Base-by-base conservation (phyloP, 2,113 vertebrate genomes). In the Chloroceryle aenea region DNA sequence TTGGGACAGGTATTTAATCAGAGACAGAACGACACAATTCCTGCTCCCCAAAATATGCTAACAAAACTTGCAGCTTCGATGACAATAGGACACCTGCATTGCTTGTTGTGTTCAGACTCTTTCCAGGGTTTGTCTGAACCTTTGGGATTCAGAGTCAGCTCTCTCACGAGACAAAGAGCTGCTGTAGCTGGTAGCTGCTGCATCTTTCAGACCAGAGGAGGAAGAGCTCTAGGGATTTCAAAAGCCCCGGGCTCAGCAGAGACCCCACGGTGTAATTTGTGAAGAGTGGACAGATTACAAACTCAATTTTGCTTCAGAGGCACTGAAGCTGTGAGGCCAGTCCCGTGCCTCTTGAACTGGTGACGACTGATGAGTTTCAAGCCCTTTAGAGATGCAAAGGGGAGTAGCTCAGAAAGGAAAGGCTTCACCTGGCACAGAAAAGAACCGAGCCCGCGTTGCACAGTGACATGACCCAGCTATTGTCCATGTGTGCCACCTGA, bases 271-370 rank as follows among this genome's bases (percentile, higher is more conserved):
- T 76, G 85, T 93, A 68, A 95, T 91, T 36, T 90, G 74, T 48
- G 74, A 93, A 76, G 82, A 76, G 43, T 71, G 73, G 85, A 79
- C 78, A 72, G 40, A 91, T 85, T 79, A 56, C 56, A 90, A 89
- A 82, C 78, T 93, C 85, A 64, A 29, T 96, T 95, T 93, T 91
- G 79, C 32, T 93, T 89, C 56, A 61, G 56, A 85, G 74, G 45
- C 6, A 26, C 43, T 82, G 91, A 79, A 87, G 43, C 34, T 30
- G 48, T 52, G 43, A 78, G 62, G 85, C 66, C 69, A 72, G 52
- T 47, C 66, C 74, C 25, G 47, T 75, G 30, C n/a, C n/a, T 76
- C 69, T 85, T 56, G 62, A 88, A 88, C 56, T 3, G 0, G 34
- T 38, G 62, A 67, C 45, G 62, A 87, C 64, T 87, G 85, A 87